Evolutionary conservation across 1,140 invertebrate species (phyloP), one percentile per base, ranked within the genome.

Genomic region (Drosophila kikkawai): DNA sequence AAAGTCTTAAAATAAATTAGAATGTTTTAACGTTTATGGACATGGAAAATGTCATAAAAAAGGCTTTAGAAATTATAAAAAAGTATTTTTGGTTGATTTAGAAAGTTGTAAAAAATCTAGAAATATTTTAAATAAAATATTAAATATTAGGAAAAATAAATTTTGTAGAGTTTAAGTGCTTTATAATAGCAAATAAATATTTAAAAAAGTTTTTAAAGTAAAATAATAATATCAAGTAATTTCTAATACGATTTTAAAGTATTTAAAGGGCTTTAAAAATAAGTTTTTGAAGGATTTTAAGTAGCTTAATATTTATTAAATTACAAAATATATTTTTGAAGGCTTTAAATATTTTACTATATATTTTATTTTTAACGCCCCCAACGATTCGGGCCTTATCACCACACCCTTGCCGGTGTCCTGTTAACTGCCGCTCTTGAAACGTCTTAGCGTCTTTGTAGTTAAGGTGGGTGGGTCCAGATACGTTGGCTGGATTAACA

Each of bases 401-500:
- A 34, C n/a, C 47, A 26, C 48, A 17, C 48, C 48, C n/a, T 50
- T 17, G n/a, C 29, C n/a, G 9, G 48, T 0, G 8, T 29, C 26
- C 15, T 8, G 48, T 8, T 2, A 29, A 2, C 47, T 22, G 22
- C 13, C 22, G 47, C 47, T 48, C 47, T 22, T 48, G 22, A 1
- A n/a, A 5, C 34, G 48, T 57, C 48, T 48, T 64, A 61, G 34
- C 58, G 53, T 39, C 61, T 60, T 61, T 70, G 84, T 68, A 71
- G 79, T 85, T 66, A 66, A 61, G 71, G 75, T 90, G 85, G 85
- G 85, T 90, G 84, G 78, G 70, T 79, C 69, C 69, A 50, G 74
- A 80, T 76, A 68, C 61, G 60, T 69, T 81, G 75, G 29, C 79
- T 77, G 86, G 85, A 90, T 90, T 90, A 90, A 76, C 81, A 79